A percentile compares a stretch with the other conserved stretches of the same genome.
Evolutionary conservation across 1,140 invertebrate genomes (phyloP).

Genomic region (Chrysomallon squamiferum): DNA sequence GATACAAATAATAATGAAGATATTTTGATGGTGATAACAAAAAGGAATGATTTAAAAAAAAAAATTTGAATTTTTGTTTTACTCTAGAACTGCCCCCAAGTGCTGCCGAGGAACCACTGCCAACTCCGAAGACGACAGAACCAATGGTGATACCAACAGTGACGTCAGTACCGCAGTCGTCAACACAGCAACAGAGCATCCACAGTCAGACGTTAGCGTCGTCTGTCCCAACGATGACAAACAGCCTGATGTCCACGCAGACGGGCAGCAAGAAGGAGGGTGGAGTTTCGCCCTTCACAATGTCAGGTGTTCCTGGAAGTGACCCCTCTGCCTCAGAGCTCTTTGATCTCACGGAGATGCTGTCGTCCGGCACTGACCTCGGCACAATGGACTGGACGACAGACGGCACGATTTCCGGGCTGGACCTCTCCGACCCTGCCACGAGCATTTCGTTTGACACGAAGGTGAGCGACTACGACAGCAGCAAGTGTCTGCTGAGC

Average conservation of each 20-base stretch:
- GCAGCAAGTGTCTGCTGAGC: constrained; percentile 34
- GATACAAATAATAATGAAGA: no score
- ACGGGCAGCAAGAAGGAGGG: constrained; percentile 3
- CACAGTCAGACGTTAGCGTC: not conserved
- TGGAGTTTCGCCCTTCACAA: not conserved
- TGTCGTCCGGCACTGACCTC: constrained; percentile 40
- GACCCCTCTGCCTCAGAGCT: constrained; percentile 29
- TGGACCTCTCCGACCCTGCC: constrained; percentile 42
- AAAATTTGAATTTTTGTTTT: no score
- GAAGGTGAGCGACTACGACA: constrained; percentile 12
- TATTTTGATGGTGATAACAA: no score
- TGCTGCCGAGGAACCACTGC: constrained; percentile 76
- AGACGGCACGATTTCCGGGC: constrained; percentile 37
- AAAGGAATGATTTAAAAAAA: no score
- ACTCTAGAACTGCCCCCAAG: constrained; percentile 81
- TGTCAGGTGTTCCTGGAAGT: not conserved
- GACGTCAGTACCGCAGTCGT: constrained; percentile 9
- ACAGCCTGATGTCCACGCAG: not conserved
- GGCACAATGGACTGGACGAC: constrained; percentile 57
- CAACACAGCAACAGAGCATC: constrained; percentile 1
- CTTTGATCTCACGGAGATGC: constrained; percentile 51
- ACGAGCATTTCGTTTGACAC: constrained; percentile 10
- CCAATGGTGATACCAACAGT: constrained; percentile 25
- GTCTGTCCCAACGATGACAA: not conserved
- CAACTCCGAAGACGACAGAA: constrained; percentile 69